phyloP scores from a whole-genome alignment of 2,797 vertebrate genomes.

The Intellagama lesueurii region DNA sequence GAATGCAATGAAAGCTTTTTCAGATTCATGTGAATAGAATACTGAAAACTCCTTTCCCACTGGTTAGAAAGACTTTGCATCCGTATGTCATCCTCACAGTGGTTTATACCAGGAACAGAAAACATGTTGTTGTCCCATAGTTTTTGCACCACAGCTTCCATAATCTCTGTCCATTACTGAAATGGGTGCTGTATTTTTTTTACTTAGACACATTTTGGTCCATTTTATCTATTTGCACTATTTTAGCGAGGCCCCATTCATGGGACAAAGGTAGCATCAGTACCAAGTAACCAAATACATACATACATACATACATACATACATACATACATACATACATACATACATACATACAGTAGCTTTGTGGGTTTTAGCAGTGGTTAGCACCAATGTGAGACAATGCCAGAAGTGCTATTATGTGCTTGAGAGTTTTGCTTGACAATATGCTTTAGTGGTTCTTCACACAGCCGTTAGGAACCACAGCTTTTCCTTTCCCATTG shows the following conservation, averaged over 20 bases:
- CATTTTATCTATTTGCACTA: no score
- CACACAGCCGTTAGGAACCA: not conserved
- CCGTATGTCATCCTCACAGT: not conserved
- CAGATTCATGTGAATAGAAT: not conserved
- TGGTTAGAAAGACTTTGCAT: not conserved
- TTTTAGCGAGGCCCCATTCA: no score
- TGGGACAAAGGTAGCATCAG: no score
- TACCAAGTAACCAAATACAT: no score
- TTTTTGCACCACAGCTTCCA: not conserved
- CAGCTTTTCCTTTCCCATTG: rapidly evolving
- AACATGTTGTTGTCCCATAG: not conserved
- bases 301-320: no score
- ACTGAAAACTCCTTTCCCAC: not conserved
- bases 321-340: no score
- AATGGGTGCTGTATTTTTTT: no score
- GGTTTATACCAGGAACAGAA: not conserved
- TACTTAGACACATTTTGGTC: no score
- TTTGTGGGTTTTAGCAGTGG: not conserved
- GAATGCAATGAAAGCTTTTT: not conserved
- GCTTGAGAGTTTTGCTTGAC: not conserved
- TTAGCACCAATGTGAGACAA: not conserved
- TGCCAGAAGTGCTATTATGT: rapidly evolving
- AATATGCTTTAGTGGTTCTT: not conserved
- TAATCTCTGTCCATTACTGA: not conserved
- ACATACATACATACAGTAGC: not conserved